Base-by-base conservation (phyloP, 2,113 vertebrate genomes). In the Oryzias curvinotus region DNA sequence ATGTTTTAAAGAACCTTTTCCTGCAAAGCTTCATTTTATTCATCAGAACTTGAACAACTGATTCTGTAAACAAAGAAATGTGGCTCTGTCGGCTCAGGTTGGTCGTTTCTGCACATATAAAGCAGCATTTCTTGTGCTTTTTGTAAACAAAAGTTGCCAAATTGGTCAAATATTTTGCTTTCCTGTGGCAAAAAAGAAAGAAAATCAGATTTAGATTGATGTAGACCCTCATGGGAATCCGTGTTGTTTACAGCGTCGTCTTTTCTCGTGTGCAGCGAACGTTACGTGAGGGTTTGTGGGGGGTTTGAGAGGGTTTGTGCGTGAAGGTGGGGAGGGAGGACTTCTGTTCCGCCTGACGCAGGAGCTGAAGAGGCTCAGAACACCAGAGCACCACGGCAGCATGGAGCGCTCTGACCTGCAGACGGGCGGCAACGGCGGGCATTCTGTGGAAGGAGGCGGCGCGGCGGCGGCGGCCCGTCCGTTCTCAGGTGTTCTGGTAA, bases 401-500 rank as follows among this genome's bases (percentile, higher is more conserved):
- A 36, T 36, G 10, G 36, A 36, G 12, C 2, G 36, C 36, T 65
- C 21, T 42, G 13, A 69, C 54, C 68, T 36, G 51, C 7, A 49
- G 48, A 58, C 52, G 14, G 47, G 66, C 52, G 21, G 62, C 23
- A 57, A 25, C 25, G 52, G 13, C 60, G 61, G 69, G 52, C 63
- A 19, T 62, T 69, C 64, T 30, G 69, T 68, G 71, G 73, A 26
- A 28, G 4, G 18, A 46, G 12, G 15, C 0, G n/a, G n/a, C n/a
- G n/a, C n/a, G n/a, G 49, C 3, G 43, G 25, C 23, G 43, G n/a
- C 19, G 4, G 49, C 57, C 7, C 7, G 14, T 21, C 2, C 30
- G 23, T 46, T 23, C 65, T 96, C 95, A 97, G 86, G 93, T 95
- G 90, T 94, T 93, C 56, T 94, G 95, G 81, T 90, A 97, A 0